Base-by-base conservation (phyloP, 1,140 invertebrate genomes). In the Drosophila insularis region DNA sequence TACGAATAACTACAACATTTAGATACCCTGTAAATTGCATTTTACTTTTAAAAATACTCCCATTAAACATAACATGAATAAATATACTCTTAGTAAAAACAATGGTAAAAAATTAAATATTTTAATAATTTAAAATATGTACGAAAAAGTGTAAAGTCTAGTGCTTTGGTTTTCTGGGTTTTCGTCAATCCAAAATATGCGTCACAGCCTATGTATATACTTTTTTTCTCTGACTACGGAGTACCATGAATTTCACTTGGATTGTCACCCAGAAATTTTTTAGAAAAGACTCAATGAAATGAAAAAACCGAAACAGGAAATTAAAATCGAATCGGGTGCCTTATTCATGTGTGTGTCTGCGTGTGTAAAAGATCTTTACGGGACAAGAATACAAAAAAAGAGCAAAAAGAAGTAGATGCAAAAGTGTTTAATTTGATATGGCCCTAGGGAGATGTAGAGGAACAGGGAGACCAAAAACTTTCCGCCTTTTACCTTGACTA, bases 371-470 rank as follows among this genome's bases (percentile, higher is more conserved):
- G 58, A 71, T 59, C 40, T 71, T 32, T 14, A 37, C 43, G 54
- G 43, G 58, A 40, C 37, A 17, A 46, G 14, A 46, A 46, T 17
- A 10, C 17, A 21, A 50, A 50, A 50, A 50, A 11, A 21, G 6
- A 17, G 3, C 8, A 50, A 50, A 21, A 50, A 50, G 43, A 50
- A 50, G 43, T 50, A 50, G 43, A 66, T 64, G 43, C 58, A 63
- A 81, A 82, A 87, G 82, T 82, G 75, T 82, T 86, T 86, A 78
- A 85, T 85, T 78, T 81, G 70, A 85, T 87, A 75, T 70, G 81
- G 32, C 72, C 64, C 66, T 35, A 61, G 73, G 71, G 73, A 71
- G 17, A 59, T 54, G 50, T 11, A 17, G 13, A 3, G 23, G 27
- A 27, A 39, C 35, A 11, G 73, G 67, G 55, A 50, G 78, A 75